Base-by-base conservation (phyloP, 1,140 invertebrate genomes). In the Geopemphigus sp. region DNA sequence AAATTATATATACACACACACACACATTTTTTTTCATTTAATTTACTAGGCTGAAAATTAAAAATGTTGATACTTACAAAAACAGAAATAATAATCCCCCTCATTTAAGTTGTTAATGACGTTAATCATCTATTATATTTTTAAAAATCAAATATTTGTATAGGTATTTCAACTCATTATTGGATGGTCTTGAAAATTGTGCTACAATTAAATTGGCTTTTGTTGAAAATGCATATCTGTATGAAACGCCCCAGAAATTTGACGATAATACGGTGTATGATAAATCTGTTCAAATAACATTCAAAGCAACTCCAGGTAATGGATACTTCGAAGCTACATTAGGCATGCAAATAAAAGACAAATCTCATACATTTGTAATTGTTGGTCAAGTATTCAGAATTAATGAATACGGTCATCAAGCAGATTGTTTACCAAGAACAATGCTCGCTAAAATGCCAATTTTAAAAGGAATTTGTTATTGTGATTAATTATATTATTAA, bases 131-230 rank as follows among this genome's bases (percentile, higher is more conserved):
- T n/a, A n/a, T n/a, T n/a, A n/a, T n/a, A n/a, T n/a, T n/a, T n/a
- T n/a, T n/a, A n/a, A n/a, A n/a, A n/a, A n/a, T n/a, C n/a, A 3
- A 32, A 32, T 3, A 50, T 17, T 47, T 92, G 6, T 86, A 93
- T 0, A 82, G 85, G 0, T 85, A 91, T 81, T 86, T 95, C 1
- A 94, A 95, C 83, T 61, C 83, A 6, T 85, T 91, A 82, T 81
- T 94, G 1, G 83, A 84, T 17, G 86, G 87, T 8, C 89, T 90
- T 83, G 82, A 85, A 1, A 86, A 90, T 63, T 94, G 92, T 84
- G 24, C 84, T 3, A 56, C 74, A 26, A 73, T 84, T 0, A 74
- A 74, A 50, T 56, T 82, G 4, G 50, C 76, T 8, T 81, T 73
- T 39, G 76, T 84, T 19, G 56, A 82, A 32, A 50, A 64, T 14